Evolutionary conservation across 2,797 vertebrate species (phyloP).

Genomic region (Cirrhinus mrigala): DNA sequence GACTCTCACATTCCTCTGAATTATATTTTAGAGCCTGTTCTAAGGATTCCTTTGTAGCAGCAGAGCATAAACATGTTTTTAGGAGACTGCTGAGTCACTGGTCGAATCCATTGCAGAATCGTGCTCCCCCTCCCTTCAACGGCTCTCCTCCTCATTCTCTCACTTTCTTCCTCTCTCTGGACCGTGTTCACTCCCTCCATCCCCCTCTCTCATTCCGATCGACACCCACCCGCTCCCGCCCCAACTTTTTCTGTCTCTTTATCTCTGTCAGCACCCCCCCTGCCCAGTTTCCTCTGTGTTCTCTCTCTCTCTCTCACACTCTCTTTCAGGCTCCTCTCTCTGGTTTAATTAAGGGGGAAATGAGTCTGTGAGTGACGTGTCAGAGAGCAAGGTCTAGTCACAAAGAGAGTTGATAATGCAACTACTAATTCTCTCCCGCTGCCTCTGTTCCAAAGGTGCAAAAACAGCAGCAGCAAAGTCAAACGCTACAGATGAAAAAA

Average conservation of each 20-base stretch:
- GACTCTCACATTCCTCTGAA: conserved; percentile 30
- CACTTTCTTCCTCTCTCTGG: conserved; percentile 19
- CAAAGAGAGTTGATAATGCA: conserved; percentile 66
- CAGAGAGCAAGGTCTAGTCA: conserved; percentile 66
- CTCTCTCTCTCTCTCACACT: conserved; percentile 43
- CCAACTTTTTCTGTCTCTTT: conserved; percentile 46
- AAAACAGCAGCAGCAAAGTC: conserved; percentile 32
- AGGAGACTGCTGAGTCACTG: conserved; percentile 78
- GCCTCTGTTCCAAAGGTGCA: conserved; percentile 41
- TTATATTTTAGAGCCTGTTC: conserved; percentile 27
- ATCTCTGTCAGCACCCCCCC: conserved; percentile 36
- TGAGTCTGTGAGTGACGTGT: conserved; percentile 58
- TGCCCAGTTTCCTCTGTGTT: conserved; percentile 15
- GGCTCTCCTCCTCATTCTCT: conserved; percentile 25
- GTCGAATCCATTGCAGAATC: conserved; percentile 60
- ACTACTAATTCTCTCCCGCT: conserved; percentile 56
- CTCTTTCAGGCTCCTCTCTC: conserved; percentile 53
- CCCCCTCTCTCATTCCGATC: conserved; percentile 34
- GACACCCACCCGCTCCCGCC: conserved; percentile 55
- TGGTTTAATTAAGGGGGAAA: conserved; percentile 74
- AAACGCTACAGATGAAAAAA: not conserved
- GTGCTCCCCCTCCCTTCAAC: conserved; percentile 66
- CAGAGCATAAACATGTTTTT: conserved; percentile 59
- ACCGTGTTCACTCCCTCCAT: not conserved
- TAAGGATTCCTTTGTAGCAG: conserved; percentile 42